phyloP scores from a whole-genome alignment of 2,888 invertebrate species.

The Eretmocerus hayati region DNA sequence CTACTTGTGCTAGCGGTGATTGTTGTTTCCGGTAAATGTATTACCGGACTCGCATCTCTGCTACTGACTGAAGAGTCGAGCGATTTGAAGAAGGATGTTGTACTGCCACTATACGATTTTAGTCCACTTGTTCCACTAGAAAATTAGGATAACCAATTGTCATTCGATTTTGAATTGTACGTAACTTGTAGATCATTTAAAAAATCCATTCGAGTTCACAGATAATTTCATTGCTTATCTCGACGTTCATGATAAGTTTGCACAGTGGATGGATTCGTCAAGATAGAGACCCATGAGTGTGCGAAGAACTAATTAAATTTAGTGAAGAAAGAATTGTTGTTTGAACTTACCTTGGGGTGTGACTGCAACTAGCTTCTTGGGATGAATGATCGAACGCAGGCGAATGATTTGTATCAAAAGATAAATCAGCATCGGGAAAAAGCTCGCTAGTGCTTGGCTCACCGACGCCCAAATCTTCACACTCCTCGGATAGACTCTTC shows the following conservation, averaged over 20 bases:
- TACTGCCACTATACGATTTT: slow-evolving; percentile 8
- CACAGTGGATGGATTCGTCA: not conserved
- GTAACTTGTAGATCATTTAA: not conserved
- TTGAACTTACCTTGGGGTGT: slow-evolving; percentile 25
- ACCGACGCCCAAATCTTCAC: slow-evolving; percentile 71
- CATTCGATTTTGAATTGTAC: not conserved
- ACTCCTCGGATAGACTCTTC: slow-evolving; percentile 71
- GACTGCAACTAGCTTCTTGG: slow-evolving; percentile 48
- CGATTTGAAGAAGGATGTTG: slow-evolving; percentile 39
- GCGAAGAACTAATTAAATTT: too few species aligned
- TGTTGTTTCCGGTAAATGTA: too few species aligned
- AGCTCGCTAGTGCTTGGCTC: slow-evolving; percentile 73
- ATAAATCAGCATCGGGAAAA: slow-evolving; percentile 68
- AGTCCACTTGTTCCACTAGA: slow-evolving; percentile 9
- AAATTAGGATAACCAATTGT: too few species aligned
- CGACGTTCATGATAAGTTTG: not conserved
- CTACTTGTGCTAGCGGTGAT: too few species aligned
- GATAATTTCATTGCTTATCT: not conserved
- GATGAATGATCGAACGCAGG: slow-evolving; percentile 57
- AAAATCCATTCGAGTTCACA: not conserved
- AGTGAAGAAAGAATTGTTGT: too few species aligned
- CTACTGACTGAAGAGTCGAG: slow-evolving; percentile 38
- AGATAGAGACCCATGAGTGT: not conserved
- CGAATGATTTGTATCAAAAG: slow-evolving; percentile 67
- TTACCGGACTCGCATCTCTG: slow-evolving; percentile 46